Conservation (phyloP, 1,140 invertebrate genomes). For the Polyergus mexicanus region DNA sequence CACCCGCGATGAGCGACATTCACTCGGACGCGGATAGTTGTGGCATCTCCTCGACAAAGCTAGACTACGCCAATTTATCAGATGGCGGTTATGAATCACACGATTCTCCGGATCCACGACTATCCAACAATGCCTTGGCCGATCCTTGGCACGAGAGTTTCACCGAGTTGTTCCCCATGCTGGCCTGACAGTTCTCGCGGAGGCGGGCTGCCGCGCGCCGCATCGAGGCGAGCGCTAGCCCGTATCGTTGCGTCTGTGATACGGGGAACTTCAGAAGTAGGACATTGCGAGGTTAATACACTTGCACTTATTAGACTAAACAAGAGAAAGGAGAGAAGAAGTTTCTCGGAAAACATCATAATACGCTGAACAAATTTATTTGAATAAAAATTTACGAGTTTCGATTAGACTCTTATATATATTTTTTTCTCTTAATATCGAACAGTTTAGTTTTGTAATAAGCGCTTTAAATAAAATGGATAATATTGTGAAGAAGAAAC, state of each 20-base stretch:
- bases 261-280: neutral
- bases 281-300: neutral
- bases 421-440: conserved; percentile 10
- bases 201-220: neutral
- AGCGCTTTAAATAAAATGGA: neutral
- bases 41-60: conserved; percentile 63
- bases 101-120: conserved; percentile 76
- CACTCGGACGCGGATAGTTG: conserved; percentile 80
- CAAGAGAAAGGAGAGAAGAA: neutral
- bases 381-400: neutral
- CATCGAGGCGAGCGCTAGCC: neutral
- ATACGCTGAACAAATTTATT: neutral
- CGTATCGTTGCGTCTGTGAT: conserved; percentile 32
- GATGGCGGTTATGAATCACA: conserved; percentile 85
- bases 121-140: conserved; percentile 80
- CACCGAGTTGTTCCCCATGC: conserved; percentile 88
- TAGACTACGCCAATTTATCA: conserved; percentile 76
- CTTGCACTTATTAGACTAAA: neutral
- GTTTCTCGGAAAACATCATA: neutral
- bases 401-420: neutral
- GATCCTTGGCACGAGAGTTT: conserved; percentile 89
- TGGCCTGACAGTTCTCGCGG: conserved; percentile 83
- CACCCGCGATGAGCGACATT: conserved; percentile 76
- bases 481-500: neutral
- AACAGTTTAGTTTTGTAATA: conserved; percentile 3